Evolutionary conservation across 1,140 invertebrate species (phyloP).

Genomic region (Drosophila lacteicornis): DNA sequence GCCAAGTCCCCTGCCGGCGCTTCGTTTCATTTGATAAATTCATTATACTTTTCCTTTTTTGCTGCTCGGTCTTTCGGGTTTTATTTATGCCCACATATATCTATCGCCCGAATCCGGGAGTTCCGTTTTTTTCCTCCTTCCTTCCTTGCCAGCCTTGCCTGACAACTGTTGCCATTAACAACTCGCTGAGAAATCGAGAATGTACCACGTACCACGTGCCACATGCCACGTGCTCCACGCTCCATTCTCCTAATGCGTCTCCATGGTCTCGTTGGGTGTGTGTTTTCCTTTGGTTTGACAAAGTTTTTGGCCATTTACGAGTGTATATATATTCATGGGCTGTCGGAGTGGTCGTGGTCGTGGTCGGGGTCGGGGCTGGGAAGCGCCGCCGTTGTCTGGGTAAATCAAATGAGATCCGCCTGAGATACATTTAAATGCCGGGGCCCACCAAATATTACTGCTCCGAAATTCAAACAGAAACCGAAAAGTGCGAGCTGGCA

Average conservation of each 20-base stretch:
- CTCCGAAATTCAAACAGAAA: slow-evolving; percentile 52
- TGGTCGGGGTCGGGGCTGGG: background rate
- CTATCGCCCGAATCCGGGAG: slow-evolving; percentile 17
- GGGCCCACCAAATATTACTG: slow-evolving; percentile 28
- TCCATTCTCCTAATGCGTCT: slow-evolving; percentile 66
- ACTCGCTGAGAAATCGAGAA: slow-evolving; percentile 52
- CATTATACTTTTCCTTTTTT: slow-evolving; percentile 14
- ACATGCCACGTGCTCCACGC: slow-evolving; percentile 49
- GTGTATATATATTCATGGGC: slow-evolving; percentile 43
- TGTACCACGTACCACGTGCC: slow-evolving; percentile 48
- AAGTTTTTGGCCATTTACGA: slow-evolving; percentile 66
- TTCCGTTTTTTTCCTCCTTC: background rate
- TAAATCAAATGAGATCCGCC: slow-evolving; percentile 58
- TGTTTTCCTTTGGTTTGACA: slow-evolving; percentile 60
- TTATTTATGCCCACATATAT: slow-evolving; percentile 62
- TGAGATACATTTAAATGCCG: slow-evolving; percentile 68
- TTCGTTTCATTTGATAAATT: slow-evolving; percentile 46
- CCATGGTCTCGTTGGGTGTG: slow-evolving; percentile 69
- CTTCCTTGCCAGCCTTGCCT: slow-evolving; percentile 33
- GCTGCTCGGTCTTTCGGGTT: slow-evolving; percentile 23
- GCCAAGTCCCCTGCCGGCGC: slow-evolving; percentile 25
- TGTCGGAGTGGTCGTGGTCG: background rate
- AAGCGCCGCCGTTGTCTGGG: slow-evolving; percentile 13
- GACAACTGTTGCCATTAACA: slow-evolving; percentile 83
- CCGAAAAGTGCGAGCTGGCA: slow-evolving; percentile 66